A percentile compares a stretch with the other conserved stretches of the same genome.
phyloP scores from a whole-genome alignment of 2,113 vertebrate species.

The Pygoscelis adeliae region DNA sequence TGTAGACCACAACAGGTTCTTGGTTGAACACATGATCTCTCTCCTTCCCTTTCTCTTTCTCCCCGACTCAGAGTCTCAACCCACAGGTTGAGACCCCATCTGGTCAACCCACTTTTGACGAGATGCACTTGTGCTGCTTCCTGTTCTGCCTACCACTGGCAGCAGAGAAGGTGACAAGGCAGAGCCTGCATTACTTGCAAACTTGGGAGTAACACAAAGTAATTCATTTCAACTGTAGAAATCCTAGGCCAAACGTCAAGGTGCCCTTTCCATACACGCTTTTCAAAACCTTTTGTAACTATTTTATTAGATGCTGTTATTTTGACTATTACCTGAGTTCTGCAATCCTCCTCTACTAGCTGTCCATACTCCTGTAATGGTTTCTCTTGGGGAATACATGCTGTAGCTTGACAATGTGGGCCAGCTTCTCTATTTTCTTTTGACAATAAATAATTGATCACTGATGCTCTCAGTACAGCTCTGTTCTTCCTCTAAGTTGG shows the following conservation, averaged over 20 bases:
- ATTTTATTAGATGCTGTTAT: not conserved
- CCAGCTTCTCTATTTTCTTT: conserved; percentile 17
- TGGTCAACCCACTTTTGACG: not conserved
- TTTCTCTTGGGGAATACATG: not conserved
- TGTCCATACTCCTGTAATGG: not conserved
- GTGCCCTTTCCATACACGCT: not conserved
- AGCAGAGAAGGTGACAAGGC: not conserved
- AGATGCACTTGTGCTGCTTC: not conserved
- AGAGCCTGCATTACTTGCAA: not conserved
- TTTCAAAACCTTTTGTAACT: not conserved
- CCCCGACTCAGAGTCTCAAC: not conserved
- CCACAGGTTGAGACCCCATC: too few relatives aligned
- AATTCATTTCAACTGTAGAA: not conserved
- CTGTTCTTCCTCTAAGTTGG: not conserved
- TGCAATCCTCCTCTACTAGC: not conserved
- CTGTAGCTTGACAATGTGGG: not conserved
- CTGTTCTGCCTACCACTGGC: not conserved
- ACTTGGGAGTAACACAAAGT: not conserved
- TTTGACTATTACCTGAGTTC: not conserved
- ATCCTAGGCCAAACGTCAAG: not conserved
- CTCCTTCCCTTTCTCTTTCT: not conserved
- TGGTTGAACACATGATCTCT: not conserved
- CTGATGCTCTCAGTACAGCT: not conserved
- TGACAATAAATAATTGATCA: conserved; percentile 51
- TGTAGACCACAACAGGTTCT: not conserved